Evolutionary conservation across 2,797 vertebrate species (phyloP), one percentile per base, ranked within the genome.

Genomic region (Peromyscus melanophrys): DNA sequence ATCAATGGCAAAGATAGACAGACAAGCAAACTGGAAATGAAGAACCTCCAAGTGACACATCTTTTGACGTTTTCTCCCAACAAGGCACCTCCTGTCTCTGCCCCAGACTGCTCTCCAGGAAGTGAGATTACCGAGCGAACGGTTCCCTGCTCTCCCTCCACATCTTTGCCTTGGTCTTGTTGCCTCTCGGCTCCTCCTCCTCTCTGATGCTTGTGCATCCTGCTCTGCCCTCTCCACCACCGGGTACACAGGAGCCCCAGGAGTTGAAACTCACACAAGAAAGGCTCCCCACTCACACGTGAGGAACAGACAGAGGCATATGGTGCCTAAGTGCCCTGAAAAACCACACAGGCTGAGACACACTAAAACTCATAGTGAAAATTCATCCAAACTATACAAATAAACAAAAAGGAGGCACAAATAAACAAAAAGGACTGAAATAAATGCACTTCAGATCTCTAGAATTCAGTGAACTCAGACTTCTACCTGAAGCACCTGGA

Each of bases 221-320:
- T 29, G 11, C 46, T 29, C 9, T 23, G 0, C 59, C 10, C 0
- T 9, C 27, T 37, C 31, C 6, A 25, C 37, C 23, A 0, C 10
- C 19, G 23, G n/a, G 55, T 40, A 61, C 16, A 4, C 11, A 71
- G 10, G 1, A 4, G 34, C 2, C 67, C 71, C 61, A 43, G 40
- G 21, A 86, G 14, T 43, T 49, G 52, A 7, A 81, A 78, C 4
- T 34, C 67, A 27, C 49, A 57, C 46, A 61, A 75, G 37, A 76
- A 76, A 76, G 29, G 8, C 9, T 19, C 71, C 37, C 16, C 29
- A 34, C 16, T 59, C 6, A 4, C 37, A 43, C 5, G 0, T 2
- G 19, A 5, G 11, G 52, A 21, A 40, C 9, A 71, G 7, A 29
- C 16, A 85, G 27, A 10, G 17, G 13, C 5, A 2, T 55, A 13